Base-by-base conservation (phyloP, 1,140 invertebrate genomes). In the Diachasmimorpha longicaudata region DNA sequence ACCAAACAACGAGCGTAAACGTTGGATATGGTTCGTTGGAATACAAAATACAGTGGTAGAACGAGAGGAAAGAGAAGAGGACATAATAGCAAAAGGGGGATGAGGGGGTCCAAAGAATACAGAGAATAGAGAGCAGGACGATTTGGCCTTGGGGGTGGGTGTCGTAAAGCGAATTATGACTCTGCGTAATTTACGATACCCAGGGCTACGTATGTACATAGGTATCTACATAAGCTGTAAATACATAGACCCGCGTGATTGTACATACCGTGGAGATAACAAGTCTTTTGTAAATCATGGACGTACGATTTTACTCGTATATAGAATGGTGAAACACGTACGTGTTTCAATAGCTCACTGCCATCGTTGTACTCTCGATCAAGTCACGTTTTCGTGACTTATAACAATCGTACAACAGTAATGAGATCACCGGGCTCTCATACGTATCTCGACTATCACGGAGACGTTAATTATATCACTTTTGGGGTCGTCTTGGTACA, bases 131-230 rank as follows among this genome's bases (percentile, higher is more conserved):
- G 39, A 10, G 14, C 48, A 63, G 19, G 23, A 63, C 23, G 23
- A 63, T 63, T 63, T 63, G 4, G 23, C 23, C 23, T 3, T 25
- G 21, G 58, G 46, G 25, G 58, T 70, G 44, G 39, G 72, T 71
- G 52, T 77, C 79, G 69, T 80, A 78, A 78, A 79, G 46, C 70
- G 55, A 58, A 78, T 80, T 79, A 80, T 71, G 67, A 78, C 48
- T 36, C 23, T 23, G 21, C 68, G 46, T 79, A 78, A 81, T 81
- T 81, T 79, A 81, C 67, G 58, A 31, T 31, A 19, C 19, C 19
- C 58, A 63, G 19, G 23, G 58, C 14, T 16, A 52, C 48, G 1
- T 52, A 52, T 52, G 48, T 63, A 63, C 23, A 25, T 23, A 63
- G 1, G 13, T 63, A 63, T 25, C 19, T 21, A 25, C n/a, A 8